Evolutionary conservation across 1,140 invertebrate species (phyloP).

Genomic region (Drosophila watanabei): DNA sequence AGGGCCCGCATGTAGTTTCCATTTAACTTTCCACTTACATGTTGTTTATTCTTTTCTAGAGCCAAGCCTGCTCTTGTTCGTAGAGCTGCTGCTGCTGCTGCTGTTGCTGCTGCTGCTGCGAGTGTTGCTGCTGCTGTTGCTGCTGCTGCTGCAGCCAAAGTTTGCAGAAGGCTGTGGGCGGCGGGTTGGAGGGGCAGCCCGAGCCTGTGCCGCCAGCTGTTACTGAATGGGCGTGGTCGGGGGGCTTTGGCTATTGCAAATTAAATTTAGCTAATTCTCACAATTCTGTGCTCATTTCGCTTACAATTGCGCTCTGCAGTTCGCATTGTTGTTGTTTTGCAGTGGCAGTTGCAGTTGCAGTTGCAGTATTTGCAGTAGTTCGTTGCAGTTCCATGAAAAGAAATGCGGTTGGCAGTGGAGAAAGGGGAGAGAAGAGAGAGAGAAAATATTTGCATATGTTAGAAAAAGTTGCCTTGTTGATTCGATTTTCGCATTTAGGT

Average conservation of each 20-base stretch:
- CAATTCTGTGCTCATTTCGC: slow-evolving; percentile 86
- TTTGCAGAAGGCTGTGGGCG: slow-evolving; percentile 82
- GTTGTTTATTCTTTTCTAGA: slow-evolving; percentile 59
- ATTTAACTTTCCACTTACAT: slow-evolving; percentile 81
- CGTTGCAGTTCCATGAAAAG: slow-evolving; percentile 57
- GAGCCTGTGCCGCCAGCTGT: slow-evolving; percentile 45
- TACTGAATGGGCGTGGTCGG: slow-evolving; percentile 53
- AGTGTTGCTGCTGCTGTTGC: slow-evolving; percentile 53
- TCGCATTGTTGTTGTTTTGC: slow-evolving; percentile 50
- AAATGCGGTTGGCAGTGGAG: slow-evolving; percentile 13
- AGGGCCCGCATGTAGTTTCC: slow-evolving; percentile 69
- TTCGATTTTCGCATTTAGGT: slow-evolving; percentile 56
- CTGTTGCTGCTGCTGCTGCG: slow-evolving; percentile 57
- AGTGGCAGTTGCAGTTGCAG: slow-evolving; percentile 42
- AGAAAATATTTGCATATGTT: slow-evolving; percentile 69
- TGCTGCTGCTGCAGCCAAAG: slow-evolving; percentile 82
- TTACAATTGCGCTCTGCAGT: slow-evolving; percentile 85
- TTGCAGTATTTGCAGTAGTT: slow-evolving; percentile 34
- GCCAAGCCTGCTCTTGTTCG: slow-evolving; percentile 75
- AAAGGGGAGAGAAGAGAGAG: slow-evolving; percentile 26
- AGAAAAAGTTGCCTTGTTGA: slow-evolving; percentile 59
- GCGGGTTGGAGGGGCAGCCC: slow-evolving; percentile 65
- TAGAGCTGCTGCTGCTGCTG: slow-evolving; percentile 56
- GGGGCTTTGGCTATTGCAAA: slow-evolving; percentile 81
- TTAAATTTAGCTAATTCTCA: slow-evolving; percentile 86